Evolutionary conservation across 2,888 invertebrate genomes (phyloP).

Genomic region (Catonia carolina): DNA sequence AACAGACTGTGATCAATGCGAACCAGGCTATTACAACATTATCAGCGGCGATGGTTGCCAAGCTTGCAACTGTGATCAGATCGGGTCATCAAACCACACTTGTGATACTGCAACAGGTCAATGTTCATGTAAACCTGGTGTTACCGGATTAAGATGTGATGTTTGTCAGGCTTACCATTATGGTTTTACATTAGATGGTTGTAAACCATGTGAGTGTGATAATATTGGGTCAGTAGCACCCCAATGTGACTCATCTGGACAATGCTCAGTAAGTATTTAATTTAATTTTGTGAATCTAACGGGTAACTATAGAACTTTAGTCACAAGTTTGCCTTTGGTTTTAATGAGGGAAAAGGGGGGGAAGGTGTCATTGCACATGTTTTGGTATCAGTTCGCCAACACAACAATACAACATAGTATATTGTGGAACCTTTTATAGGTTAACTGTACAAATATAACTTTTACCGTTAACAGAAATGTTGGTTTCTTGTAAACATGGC

Average conservation of each 20-base stretch:
- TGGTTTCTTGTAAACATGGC: too few species aligned
- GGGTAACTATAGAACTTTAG: too few species aligned
- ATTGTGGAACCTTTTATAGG: too few species aligned
- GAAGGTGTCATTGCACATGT: too few species aligned
- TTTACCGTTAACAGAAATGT: too few species aligned
- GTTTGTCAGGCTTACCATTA: slow-evolving; percentile 59
- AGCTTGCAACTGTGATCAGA: slow-evolving; percentile 79
- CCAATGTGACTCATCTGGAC: slow-evolving; percentile 81
- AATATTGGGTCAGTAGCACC: slow-evolving; percentile 77
- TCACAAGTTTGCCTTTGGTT: too few species aligned
- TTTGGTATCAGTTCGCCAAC: too few species aligned
- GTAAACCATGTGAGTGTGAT: slow-evolving; percentile 82
- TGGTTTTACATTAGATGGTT: slow-evolving; percentile 75
- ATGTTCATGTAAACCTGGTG: slow-evolving; percentile 81
- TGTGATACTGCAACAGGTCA: slow-evolving; percentile 77
- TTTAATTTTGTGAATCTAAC: too few species aligned
- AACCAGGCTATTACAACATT: slow-evolving; percentile 78
- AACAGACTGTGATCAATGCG: slow-evolving; percentile 74
- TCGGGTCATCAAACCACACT: slow-evolving; percentile 64
- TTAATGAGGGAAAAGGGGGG: too few species aligned
- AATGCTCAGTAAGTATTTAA: slow-evolving; percentile 62
- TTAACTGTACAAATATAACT: too few species aligned
- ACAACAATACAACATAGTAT: too few species aligned
- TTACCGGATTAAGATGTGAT: slow-evolving; percentile 60
- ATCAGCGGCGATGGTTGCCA: slow-evolving; percentile 78